These are phyloP conservation scores for Acanthochromis polyacanthus DNA, from an alignment of 2,113 vertebrate species.

Conservation along the genomic window DNA sequence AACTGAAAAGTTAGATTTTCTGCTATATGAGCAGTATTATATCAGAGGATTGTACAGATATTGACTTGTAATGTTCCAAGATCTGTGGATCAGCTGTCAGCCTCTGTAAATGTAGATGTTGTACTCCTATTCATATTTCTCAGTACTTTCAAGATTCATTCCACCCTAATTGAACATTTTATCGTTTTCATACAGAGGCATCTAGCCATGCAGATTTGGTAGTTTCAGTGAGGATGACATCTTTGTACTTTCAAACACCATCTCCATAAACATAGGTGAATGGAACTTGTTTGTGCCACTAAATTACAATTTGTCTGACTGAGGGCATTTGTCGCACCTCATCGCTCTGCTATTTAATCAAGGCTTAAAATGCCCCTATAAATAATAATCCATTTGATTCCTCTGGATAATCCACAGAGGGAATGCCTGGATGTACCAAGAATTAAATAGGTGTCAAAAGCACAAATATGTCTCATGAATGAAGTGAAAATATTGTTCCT, in stretches of 20 bases:
- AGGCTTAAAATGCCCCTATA: too few species aligned
- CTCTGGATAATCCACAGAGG: too few species aligned
- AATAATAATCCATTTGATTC: too few species aligned
- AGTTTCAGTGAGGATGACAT: background rate
- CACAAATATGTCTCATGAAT: too few species aligned
- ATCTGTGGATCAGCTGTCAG: conserved; percentile 34
- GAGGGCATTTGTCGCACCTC: too few species aligned
- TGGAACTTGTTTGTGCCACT: too few species aligned
- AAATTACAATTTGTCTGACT: too few species aligned
- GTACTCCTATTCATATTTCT: conserved; percentile 13
- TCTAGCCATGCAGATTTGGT: conserved; percentile 14
- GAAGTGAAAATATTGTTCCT: background rate
- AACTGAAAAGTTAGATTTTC: conserved; percentile 10
- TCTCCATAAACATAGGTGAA: too few species aligned
- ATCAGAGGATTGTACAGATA: conserved; percentile 29
- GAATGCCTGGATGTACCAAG: too few species aligned
- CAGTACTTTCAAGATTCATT: conserved; percentile 17
- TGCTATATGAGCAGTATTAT: conserved; percentile 18
- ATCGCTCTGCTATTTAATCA: too few species aligned
- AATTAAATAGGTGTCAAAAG: too few species aligned
- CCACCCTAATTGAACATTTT: background rate
- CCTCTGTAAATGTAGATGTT: conserved; percentile 29
- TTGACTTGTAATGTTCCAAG: conserved; percentile 33
- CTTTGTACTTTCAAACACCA: too few species aligned
- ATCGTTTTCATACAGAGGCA: background rate